phyloP scores from a whole-genome alignment of 2,888 invertebrate genomes.

The Pseudoips prasinana region DNA sequence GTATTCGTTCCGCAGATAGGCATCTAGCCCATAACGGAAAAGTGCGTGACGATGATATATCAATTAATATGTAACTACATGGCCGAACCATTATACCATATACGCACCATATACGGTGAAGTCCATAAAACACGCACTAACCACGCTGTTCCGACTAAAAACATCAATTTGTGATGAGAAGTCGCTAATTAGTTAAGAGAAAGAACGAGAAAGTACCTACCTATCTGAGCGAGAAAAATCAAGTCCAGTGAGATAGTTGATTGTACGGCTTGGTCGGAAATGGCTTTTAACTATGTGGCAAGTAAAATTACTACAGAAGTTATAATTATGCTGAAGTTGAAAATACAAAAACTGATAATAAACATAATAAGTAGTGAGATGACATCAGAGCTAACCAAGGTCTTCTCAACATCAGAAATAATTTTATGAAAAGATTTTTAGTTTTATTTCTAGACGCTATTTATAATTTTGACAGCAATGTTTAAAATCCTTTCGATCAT shows the following conservation, averaged over 20 bases:
- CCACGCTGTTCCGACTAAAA: conserved; percentile 11
- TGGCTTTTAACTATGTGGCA: no score
- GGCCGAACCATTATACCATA: conserved; percentile 16
- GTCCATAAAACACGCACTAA: conserved; percentile 25
- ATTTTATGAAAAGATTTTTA: no score
- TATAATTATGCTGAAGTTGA: no score
- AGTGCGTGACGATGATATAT: conserved; percentile 32
- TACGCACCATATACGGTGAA: conserved; percentile 13
- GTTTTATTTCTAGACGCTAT: no score
- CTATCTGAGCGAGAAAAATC: conserved; percentile 13
- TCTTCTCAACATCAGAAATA: conserved; percentile 27
- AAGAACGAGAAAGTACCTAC: conserved; percentile 25
- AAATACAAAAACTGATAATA: no score
- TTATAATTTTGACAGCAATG: no score
- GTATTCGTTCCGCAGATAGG: conserved; percentile 14
- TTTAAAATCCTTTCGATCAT: no score
- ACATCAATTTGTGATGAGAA: conserved; percentile 23
- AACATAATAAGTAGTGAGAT: conserved; percentile 13
- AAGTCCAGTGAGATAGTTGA: conserved; percentile 18
- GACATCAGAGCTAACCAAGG: conserved; percentile 21
- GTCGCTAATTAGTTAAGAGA: conserved; percentile 22
- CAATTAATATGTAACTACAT: conserved; percentile 33
- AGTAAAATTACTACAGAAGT: no score
- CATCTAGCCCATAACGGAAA: conserved; percentile 27
- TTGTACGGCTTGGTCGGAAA: conserved; percentile 22